Percentiles rank a stretch among this genome's conserved stretches.
Conservation (phyloP, 2,797 vertebrate species). For the Tapera naevia region DNA sequence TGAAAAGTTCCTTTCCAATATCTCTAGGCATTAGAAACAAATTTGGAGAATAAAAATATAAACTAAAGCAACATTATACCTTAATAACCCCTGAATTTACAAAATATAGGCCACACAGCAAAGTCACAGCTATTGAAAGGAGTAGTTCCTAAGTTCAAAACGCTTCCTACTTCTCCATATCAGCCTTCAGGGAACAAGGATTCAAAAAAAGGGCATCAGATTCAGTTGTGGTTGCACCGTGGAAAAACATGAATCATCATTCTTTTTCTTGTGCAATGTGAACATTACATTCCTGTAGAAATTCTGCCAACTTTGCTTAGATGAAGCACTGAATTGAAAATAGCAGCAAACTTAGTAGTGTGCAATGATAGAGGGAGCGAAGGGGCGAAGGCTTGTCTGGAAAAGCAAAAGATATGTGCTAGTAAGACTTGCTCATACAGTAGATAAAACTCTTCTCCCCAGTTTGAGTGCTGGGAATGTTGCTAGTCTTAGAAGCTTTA, state of each 20-base stretch:
- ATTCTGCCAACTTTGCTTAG: not conserved
- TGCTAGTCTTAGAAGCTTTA: conserved; percentile 12
- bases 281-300: not conserved
- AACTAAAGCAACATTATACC: not conserved
- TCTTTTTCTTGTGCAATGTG: not conserved
- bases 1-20: not conserved
- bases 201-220: not conserved
- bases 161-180: not conserved
- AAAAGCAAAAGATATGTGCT: not conserved
- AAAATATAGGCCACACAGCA: not conserved
- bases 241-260: not conserved
- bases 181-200: not conserved
- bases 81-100: not conserved
- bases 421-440: not conserved
- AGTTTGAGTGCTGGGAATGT: not conserved
- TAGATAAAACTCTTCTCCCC: not conserved
- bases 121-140: not conserved
- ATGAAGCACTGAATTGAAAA: conserved; percentile 3
- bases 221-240: not conserved
- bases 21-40: not conserved
- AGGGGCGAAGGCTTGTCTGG: conserved; percentile 14
- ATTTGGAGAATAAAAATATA: not conserved
- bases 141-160: not conserved
- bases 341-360: conserved; percentile 5
- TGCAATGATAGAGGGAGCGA: not conserved